Base-by-base conservation (phyloP, 1,140 invertebrate species). In the Drosophila kikkawai region DNA sequence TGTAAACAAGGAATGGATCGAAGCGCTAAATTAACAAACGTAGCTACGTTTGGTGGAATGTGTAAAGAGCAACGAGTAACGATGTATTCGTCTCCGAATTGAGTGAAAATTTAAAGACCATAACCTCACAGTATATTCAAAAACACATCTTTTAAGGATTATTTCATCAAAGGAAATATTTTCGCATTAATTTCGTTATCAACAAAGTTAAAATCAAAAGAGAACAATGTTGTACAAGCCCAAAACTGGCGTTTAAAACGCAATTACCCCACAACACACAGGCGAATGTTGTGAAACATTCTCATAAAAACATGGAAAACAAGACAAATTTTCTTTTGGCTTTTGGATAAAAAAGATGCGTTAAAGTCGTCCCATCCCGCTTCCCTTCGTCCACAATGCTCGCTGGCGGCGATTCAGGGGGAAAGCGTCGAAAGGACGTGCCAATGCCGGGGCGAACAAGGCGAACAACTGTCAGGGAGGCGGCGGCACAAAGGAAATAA, bases 401-500 rank as follows among this genome's bases (percentile, higher is more conserved):
- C n/a, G 63, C 36, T 39, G 53, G 19, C 53, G 53, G 53, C 53
- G 12, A 17, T 67, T 32, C 64, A 47, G 44, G 2, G 34, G 57
- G 26, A 79, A 55, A 60, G 44, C 81, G 84, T 50, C 47, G 76
- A 79, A 76, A 79, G 58, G 32, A 65, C 67, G 76, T 79, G 76
- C 79, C 76, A 79, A 79, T 79, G 67, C 45, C 39, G 57, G 75
- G 73, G 56, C 59, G 55, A 59, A 37, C 69, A 59, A 53, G 70
- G 60, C 66, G 57, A 55, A 56, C 57, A 79, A 60, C 75, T 79
- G 76, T 79, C 76, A 79, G 66, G 67, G 58, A 9, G 32, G 70
- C 56, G 64, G 56, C 17, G 60, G 66, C 67, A 79, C 67, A 79
- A 79, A 79, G 76, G 63, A 79, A 79, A 79, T 79, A 79, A 79